These are phyloP conservation scores for Dicranocentrus wangi DNA, from an alignment of 2,888 invertebrate genomes.

Conservation along the genomic window DNA sequence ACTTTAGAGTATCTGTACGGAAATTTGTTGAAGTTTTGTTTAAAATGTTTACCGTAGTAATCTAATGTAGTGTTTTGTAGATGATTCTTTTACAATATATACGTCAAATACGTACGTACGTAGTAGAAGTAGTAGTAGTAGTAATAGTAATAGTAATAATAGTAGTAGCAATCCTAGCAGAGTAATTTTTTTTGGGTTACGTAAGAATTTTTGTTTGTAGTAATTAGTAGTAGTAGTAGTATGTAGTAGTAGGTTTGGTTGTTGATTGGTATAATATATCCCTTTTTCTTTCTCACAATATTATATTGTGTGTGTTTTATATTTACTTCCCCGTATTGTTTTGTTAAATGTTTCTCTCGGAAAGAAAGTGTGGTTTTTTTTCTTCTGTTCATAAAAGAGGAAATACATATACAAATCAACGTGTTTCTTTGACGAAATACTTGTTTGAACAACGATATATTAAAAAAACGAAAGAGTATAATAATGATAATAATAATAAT, in stretches of 20 bases:
- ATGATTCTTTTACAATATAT: too few species aligned
- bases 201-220: too few species aligned
- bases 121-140: too few species aligned
- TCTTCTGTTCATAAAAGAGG: constrained; percentile 18
- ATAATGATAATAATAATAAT: constrained; percentile 21
- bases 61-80: neutral
- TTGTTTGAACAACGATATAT: neutral
- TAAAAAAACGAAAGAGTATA: too few species aligned
- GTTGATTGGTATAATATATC: neutral
- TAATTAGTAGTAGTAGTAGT: too few species aligned
- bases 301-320: neutral
- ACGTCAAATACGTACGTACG: neutral
- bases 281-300: neutral
- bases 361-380: too few species aligned
- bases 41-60: neutral
- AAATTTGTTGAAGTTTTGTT: constrained; percentile 27
- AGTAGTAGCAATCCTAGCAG: constrained; percentile 35
- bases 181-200: constrained; percentile 18
- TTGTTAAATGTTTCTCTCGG: too few species aligned
- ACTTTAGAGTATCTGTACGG: constrained; percentile 47
- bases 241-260: constrained; percentile 8
- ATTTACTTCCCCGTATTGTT: too few species aligned
- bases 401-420: constrained; percentile 12
- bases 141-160: too few species aligned
- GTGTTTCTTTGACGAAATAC: too few species aligned